These are phyloP conservation scores for Tachuris rubrigastra DNA, from an alignment of 2,113 vertebrate genomes.

Conservation along the genomic window DNA sequence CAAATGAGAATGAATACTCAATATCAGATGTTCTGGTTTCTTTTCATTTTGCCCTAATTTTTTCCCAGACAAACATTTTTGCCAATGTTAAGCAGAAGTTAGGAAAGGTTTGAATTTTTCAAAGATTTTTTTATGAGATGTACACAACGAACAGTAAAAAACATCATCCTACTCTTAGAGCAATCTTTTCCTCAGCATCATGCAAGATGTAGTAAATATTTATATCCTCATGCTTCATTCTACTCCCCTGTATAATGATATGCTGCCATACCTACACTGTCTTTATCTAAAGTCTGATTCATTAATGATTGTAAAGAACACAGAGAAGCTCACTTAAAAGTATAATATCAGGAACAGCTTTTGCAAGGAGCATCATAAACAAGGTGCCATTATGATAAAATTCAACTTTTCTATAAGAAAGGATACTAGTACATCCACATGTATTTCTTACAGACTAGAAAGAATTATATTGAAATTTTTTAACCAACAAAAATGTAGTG, in stretches of 20 bases:
- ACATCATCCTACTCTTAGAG: background rate
- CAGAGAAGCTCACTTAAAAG: slow-evolving; percentile 27
- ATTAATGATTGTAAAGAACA: slow-evolving; percentile 40
- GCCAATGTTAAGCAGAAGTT: background rate
- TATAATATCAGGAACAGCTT: slow-evolving; percentile 30
- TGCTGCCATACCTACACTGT: slow-evolving; percentile 51
- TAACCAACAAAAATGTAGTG: background rate
- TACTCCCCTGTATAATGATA: slow-evolving; percentile 45
- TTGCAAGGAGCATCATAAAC: slow-evolving; percentile 21
- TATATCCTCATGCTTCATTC: slow-evolving; percentile 14
- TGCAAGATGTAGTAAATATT: slow-evolving; percentile 49
- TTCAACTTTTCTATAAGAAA: background rate
- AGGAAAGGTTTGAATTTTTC: background rate
- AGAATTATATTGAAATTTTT: background rate
- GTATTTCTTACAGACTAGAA: background rate
- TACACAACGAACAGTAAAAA: background rate
- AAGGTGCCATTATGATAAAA: slow-evolving; percentile 7
- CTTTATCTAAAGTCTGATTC: slow-evolving; percentile 51
- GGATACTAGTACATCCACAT: background rate
- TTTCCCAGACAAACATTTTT: background rate
- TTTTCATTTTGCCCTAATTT: background rate
- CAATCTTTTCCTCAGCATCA: background rate
- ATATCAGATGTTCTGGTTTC: background rate
- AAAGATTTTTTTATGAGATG: background rate
- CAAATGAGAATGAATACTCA: background rate